Conservation (phyloP, 2,888 invertebrate genomes). For the Phyto melanocephala region DNA sequence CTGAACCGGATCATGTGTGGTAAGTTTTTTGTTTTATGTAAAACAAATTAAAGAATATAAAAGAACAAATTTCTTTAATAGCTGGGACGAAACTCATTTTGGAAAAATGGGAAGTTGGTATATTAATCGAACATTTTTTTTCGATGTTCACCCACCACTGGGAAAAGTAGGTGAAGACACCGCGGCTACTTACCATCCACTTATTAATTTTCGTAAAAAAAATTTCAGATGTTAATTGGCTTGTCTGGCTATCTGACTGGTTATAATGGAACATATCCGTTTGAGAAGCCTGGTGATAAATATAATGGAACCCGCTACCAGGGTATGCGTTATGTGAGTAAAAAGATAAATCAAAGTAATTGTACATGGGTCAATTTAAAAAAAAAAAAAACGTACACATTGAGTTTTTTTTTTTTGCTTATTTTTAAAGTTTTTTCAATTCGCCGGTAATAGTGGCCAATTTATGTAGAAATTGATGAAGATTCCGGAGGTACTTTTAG, state of each 20-base stretch:
- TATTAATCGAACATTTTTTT: constrained; percentile 97
- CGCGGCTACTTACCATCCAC: neutral
- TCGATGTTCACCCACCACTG: constrained; percentile 98
- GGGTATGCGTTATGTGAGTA: constrained; percentile 93
- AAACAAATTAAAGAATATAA: neutral
- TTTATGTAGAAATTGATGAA: no score
- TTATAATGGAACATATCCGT: constrained; percentile 95
- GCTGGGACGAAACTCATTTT: constrained; percentile 99
- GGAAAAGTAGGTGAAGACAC: constrained; percentile 86
- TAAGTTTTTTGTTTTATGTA: constrained; percentile 77
- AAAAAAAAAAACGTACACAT: no score
- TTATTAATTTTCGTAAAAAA: neutral
- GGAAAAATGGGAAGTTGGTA: constrained; percentile 99
- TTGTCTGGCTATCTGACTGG: constrained; percentile 94
- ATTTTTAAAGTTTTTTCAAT: no score
- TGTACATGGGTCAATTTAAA: no score
- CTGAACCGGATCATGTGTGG: constrained; percentile 97
- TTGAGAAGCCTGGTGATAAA: constrained; percentile 97
- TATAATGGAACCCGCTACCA: constrained; percentile 92
- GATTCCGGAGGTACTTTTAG: no score
- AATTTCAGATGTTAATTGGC: constrained; percentile 93
- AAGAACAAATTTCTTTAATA: constrained; percentile 74
- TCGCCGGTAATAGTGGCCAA: no score
- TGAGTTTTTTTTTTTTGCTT: no score
- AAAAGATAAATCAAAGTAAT: no score